Base-by-base conservation (phyloP, 2,888 invertebrate species). In the Tiliacea aurago region DNA sequence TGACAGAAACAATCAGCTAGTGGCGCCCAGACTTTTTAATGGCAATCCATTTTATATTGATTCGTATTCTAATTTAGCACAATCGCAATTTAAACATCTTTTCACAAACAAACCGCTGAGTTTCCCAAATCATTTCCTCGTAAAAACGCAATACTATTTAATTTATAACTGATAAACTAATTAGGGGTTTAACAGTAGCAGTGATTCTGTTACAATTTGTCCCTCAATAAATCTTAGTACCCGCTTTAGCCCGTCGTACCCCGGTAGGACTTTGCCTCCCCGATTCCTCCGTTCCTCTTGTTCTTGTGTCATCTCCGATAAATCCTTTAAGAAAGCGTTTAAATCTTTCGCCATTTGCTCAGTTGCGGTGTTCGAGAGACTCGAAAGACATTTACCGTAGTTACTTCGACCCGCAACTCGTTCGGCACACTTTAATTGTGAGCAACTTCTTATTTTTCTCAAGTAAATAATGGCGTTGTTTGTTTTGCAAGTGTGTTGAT, bases 151-250 rank as follows among this genome's bases (percentile, higher is more conserved):
- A 67, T 70, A 73, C 75, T 70, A 81, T 80, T 76, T 86, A 85
- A 87, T 88, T 87, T 86, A 87, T 84, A 83, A 74, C 79, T 82
- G 85, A 83, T 88, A 81, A 86, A 82, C 81, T 87, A 90, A 90
- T 89, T 87, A 89, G 77, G 81, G 82, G 70, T 77, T 86, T 81
- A 81, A 80, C 81, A 82, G 81, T 83, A 81, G 76, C 84, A 78
- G 83, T 86, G 87, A 88, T 90, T 88, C 79, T 78, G 82, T 88
- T 86, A 89, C 89, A 89, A 85, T 88, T 89, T 80, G 86, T 88
- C 84, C 84, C 85, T 82, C 86, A 84, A 90, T 90, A 90, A 90
- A 90, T 90, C 88, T 87, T 79, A 76, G 85, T 78, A 76, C 80
- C 80, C 78, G 84, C 78, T 84, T 84, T 83, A 82, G 79, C 81